Evolutionary conservation across 2,888 invertebrate genomes (phyloP).

Genomic region (Sycophila texana): DNA sequence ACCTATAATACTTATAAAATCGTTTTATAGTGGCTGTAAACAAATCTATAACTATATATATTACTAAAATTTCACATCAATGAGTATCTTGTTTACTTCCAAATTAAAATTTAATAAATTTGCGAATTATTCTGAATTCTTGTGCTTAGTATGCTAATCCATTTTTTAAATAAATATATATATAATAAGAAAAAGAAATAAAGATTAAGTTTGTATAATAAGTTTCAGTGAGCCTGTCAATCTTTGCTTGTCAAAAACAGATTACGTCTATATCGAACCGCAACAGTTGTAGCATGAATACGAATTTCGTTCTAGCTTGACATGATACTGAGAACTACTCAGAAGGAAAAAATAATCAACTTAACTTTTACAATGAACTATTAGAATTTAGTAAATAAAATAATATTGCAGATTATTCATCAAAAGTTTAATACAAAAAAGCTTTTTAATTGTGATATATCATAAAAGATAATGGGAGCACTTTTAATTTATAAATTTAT

Average conservation of each 20-base stretch:
- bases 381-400: neutral
- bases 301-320: slow-evolving; percentile 11
- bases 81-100: too few species aligned
- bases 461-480: too few species aligned
- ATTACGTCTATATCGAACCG: slow-evolving; percentile 70
- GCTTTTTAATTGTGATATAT: neutral
- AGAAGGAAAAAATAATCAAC: neutral
- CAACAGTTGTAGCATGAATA: slow-evolving; percentile 61
- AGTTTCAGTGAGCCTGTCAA: slow-evolving; percentile 56
- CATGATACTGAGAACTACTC: neutral
- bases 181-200: neutral
- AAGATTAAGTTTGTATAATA: neutral
- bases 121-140: too few species aligned
- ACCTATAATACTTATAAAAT: too few species aligned
- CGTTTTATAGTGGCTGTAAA: too few species aligned
- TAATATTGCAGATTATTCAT: too few species aligned
- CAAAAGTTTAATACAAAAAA: neutral
- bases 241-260: slow-evolving; percentile 66
- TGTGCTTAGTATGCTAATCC: too few species aligned
- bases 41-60: too few species aligned
- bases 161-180: too few species aligned
- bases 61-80: too few species aligned
- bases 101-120: too few species aligned
- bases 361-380: neutral
- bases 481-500: neutral